These are phyloP conservation scores for Oscheius onirici DNA, from an alignment of 2,888 invertebrate species.

Conservation along the genomic window DNA sequence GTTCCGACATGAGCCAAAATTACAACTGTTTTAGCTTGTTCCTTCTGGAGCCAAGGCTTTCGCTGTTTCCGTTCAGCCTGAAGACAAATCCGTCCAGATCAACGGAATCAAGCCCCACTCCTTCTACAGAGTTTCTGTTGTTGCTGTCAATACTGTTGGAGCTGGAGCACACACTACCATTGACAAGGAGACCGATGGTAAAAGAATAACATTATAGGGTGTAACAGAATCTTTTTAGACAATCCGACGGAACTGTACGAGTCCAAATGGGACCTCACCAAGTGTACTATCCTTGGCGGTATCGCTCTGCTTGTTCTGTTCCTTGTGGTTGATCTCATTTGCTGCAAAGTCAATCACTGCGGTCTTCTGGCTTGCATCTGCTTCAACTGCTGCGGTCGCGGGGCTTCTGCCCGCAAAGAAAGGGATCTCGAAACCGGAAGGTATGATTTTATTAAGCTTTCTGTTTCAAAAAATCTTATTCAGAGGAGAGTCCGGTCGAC, in stretches of 20 bases:
- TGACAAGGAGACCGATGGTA: slow-evolving; percentile 75
- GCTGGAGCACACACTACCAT: slow-evolving; percentile 83
- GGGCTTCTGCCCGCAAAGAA: slow-evolving; percentile 33
- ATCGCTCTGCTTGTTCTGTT: slow-evolving; percentile 80
- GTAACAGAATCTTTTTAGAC: slow-evolving; percentile 4
- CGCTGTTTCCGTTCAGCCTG: slow-evolving; percentile 34
- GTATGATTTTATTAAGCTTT: slow-evolving; percentile 19
- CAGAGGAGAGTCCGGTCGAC: slow-evolving; percentile 39
- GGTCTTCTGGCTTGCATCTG: slow-evolving; percentile 73
- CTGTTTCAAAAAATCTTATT: neutral
- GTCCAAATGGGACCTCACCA: neutral
- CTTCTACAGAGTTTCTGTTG: slow-evolving; percentile 84
- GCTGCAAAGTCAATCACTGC: slow-evolving; percentile 79
- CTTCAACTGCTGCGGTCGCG: slow-evolving; percentile 58
- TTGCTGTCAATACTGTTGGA: slow-evolving; percentile 87
- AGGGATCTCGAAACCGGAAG: slow-evolving; percentile 51
- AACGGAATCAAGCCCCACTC: slow-evolving; percentile 80
- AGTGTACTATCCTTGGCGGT: slow-evolving; percentile 7
- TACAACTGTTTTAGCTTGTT: neutral
- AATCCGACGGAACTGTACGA: slow-evolving; percentile 1
- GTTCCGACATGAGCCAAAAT: neutral
- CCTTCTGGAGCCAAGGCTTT: slow-evolving; percentile 14
- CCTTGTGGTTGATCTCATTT: slow-evolving; percentile 83
- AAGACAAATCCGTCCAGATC: slow-evolving; percentile 41
- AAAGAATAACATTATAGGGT: neutral